Base-by-base conservation (phyloP, 2,888 invertebrate species). In the Lycia hirtaria region DNA sequence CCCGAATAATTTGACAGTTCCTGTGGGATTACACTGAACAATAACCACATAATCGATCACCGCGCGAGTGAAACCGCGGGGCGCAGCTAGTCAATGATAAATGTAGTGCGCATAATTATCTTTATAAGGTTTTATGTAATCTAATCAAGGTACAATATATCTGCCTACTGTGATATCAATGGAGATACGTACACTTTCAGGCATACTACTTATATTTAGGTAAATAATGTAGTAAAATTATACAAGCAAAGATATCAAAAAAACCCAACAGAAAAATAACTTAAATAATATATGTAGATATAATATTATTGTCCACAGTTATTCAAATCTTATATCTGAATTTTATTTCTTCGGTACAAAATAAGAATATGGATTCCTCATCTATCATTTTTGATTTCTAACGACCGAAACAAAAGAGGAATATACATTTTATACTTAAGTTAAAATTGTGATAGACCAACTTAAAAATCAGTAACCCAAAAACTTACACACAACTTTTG, bases 381-480 rank as follows among this genome's bases (percentile, higher is more conserved):
- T 19, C n/a, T 19, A 9, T 19, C 2, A 12, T 40, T 7, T 12
- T 1, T 1, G 5, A 40, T 40, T 22, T 22, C 12, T 40, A 20
- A 22, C 2, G 1, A 4, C 4, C n/a, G 7, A 22, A 2, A 0
- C 19, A 3, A 20, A 0, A 20, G 5, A 38, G 38, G 12, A n/a
- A 38, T 20, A 38, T 2, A 12, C 15, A n/a, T 20, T 33, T 10
- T 17, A n/a, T 33, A n/a, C n/a, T n/a, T n/a, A n/a, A n/a, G 15
- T 20, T 20, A 38, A 19, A 19, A 12, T 45, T 45, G 45, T 12
- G 33, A 22, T 33, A 45, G 45, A 33, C 28, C 19, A 12, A 9
- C 32, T 15, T 9, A 19, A 22, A 45, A 45, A 20, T 4, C 20
- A 14, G 14, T 9, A 28, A 24, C 6, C 12, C 30, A 1, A 32